Evolutionary conservation across 2,113 vertebrate genomes (phyloP), one percentile per base, ranked within the genome.

Genomic region (Heterocephalus glaber): DNA sequence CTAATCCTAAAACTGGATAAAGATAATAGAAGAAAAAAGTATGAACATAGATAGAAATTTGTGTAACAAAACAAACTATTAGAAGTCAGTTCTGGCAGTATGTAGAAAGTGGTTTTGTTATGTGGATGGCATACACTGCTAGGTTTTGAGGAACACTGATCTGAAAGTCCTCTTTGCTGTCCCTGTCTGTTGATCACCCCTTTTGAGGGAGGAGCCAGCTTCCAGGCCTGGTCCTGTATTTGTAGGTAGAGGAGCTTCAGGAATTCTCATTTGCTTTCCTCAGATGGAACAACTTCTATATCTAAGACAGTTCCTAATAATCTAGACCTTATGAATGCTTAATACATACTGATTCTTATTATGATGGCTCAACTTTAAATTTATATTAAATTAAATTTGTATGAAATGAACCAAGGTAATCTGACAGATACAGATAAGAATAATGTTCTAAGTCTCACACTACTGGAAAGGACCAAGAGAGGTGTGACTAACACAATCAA

Each of bases 351-450:
- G 22, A 52, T 86, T 86, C 70, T 92, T 8, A 54, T 80, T 81
- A 5, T 58, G 54, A 52, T 88, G 86, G 22, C 70, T 41, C 72
- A 47, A 90, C 80, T 49, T 90, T 49, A 95, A 79, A 63, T 66
- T 65, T 95, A 70, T 14, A 26, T 66, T 38, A 90, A 84, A 56
- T 90, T 49, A 95, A 79, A 63, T 66, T 60, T 95, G 77, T 14
- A 33, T 72, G 72, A 94, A 92, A 56, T 65, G 41, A 24, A 47
- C 14, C 81, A 56, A 90, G 20, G 17, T 33, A 58, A 10, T 60
- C 33, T n/a, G 30, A 86, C 94, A 89, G 7, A 65, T 4, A 52
- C 28, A 66, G 52, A n/a, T 47, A 65, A 60, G 52, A 79, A 38
- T 61, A 61, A 85, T 85, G 28, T 56, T 47, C 13, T 58, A 61